A percentile compares a stretch with the other conserved stretches of the same genome.
Evolutionary conservation across 2,113 vertebrate species (phyloP).

Genomic region (Formicarius rufipectus): DNA sequence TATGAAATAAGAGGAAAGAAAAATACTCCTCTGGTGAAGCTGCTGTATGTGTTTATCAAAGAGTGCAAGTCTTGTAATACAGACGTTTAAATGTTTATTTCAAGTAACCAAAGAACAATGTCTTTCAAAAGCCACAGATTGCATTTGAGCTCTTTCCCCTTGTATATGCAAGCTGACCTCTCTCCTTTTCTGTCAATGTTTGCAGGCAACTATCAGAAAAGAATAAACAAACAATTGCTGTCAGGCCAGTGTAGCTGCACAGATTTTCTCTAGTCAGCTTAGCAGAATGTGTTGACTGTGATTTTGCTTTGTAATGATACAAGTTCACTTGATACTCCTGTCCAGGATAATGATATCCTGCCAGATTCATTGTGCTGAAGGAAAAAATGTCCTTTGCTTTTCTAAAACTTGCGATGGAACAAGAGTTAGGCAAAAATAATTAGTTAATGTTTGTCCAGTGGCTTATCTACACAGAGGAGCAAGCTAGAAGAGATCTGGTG

Average conservation of each 20-base stretch:
- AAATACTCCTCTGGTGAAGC: not conserved
- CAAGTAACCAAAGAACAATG: not conserved
- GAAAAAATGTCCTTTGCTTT: constrained; percentile 16
- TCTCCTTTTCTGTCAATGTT: not conserved
- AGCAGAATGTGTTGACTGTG: not conserved
- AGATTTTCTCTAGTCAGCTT: not conserved
- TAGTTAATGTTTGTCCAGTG: constrained; percentile 24
- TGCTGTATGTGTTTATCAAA: not conserved
- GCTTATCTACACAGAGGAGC: not conserved
- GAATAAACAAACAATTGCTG: not conserved
- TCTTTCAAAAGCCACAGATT: not conserved
- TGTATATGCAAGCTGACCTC: not conserved
- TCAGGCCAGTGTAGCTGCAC: not conserved
- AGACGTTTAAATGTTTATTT: not conserved
- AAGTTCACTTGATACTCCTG: not conserved
- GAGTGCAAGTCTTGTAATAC: not conserved
- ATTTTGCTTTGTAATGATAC: not conserved
- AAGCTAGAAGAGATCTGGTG: not conserved
- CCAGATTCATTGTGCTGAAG: not conserved
- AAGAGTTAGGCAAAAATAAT: not conserved
- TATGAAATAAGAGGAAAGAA: not conserved
- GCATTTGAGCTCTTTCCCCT: not conserved
- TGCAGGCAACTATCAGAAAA: not conserved
- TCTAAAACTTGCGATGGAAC: not conserved
- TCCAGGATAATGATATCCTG: not conserved